Conservation (phyloP, 1,140 invertebrate species). For the Berghia stephanieae region DNA sequence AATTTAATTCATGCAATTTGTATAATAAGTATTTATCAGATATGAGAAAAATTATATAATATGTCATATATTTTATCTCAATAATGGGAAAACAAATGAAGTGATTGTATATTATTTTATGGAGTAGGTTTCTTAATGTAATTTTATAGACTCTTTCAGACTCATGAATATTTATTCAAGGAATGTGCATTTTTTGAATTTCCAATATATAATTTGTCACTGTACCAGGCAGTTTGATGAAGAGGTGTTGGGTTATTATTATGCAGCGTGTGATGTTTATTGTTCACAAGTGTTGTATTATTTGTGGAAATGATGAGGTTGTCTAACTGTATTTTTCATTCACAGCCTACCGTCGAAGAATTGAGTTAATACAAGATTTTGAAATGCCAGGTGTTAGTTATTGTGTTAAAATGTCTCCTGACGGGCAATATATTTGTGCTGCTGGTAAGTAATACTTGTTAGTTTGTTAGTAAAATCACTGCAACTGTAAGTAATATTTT, state of each 20-base stretch:
- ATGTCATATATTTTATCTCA: too few relatives aligned
- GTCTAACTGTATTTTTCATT: constrained; percentile 25
- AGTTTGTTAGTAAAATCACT: neutral
- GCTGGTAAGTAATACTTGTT: constrained; percentile 72
- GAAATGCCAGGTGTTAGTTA: constrained; percentile 96
- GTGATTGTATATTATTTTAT: too few relatives aligned
- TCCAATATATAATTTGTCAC: neutral
- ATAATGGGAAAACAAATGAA: too few relatives aligned
- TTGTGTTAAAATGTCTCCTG: constrained; percentile 84
- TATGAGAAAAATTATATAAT: too few relatives aligned
- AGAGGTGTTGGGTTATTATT: neutral
- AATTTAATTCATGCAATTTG: neutral
- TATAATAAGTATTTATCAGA: constrained; percentile 8
- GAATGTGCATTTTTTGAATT: neutral
- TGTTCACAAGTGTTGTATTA: neutral
- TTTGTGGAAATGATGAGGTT: neutral
- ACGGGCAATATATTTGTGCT: constrained; percentile 91
- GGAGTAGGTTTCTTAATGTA: too few relatives aligned
- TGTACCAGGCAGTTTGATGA: neutral
- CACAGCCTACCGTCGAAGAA: constrained; percentile 82
- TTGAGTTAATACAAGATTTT: constrained; percentile 98
- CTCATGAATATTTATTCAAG: neutral
- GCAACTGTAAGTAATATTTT: too few relatives aligned
- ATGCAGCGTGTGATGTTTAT: neutral
- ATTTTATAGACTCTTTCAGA: too few relatives aligned